Conservation (phyloP, 2,113 vertebrate genomes). For the Reinhardtius hippoglossoides region DNA sequence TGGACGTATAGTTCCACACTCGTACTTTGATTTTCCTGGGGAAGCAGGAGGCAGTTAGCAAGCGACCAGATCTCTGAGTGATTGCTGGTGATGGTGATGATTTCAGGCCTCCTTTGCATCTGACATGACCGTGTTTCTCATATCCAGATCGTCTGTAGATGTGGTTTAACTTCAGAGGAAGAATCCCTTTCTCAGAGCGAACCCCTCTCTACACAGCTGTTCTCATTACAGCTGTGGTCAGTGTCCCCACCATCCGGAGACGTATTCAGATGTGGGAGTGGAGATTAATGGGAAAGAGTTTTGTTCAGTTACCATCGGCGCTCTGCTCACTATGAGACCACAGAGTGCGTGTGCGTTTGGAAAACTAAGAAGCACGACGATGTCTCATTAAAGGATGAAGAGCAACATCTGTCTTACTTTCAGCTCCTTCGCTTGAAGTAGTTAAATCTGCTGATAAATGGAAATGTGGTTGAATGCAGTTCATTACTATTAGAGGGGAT, state of each 20-base stretch:
- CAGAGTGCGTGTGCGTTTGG: constrained; percentile 25
- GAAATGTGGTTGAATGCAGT: constrained; percentile 19
- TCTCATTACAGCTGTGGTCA: constrained; percentile 64
- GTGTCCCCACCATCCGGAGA: constrained; percentile 51
- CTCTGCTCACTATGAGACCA: constrained; percentile 31
- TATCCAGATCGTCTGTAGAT: constrained; percentile 39
- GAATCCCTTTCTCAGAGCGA: constrained; percentile 22
- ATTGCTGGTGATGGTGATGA: constrained; percentile 25
- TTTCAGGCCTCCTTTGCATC: constrained; percentile 39
- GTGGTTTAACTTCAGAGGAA: constrained; percentile 49
- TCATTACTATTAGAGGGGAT: constrained; percentile 2
- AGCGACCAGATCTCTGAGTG: constrained; percentile 6
- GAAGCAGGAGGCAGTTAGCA: constrained; percentile 1
- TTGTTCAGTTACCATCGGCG: constrained; percentile 26
- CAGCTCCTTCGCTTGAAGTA: constrained; percentile 17
- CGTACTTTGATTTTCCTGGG: constrained; percentile 10
- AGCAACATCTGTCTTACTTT: constrained; percentile 25
- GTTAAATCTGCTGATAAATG: not conserved
- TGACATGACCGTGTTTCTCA: constrained; percentile 35
- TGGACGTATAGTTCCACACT: not conserved
- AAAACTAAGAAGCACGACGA: constrained; percentile 13
- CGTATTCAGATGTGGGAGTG: constrained; percentile 53
- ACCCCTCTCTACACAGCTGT: constrained; percentile 50
- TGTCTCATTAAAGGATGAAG: constrained; percentile 33
- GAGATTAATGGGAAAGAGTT: constrained; percentile 53